A percentile compares a stretch with the other conserved stretches of the same genome.
Conservation (phyloP, 1,140 invertebrate genomes). For the Meteorus sp. region DNA sequence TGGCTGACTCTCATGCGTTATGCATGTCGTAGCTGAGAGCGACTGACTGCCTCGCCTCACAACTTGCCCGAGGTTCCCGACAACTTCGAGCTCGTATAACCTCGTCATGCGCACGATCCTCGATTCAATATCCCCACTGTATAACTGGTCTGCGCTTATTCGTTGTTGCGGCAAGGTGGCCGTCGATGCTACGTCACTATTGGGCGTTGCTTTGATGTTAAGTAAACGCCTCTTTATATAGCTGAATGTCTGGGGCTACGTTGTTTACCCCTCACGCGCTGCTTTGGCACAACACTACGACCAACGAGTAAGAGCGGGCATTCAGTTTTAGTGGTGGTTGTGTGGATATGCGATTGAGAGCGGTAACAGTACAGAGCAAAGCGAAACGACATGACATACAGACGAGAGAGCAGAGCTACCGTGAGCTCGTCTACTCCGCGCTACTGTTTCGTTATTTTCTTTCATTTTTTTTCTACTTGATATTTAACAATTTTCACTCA, state of each 20-base stretch:
- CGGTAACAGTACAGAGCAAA: too few relatives aligned
- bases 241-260: too few relatives aligned
- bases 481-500: too few relatives aligned
- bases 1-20: constrained; percentile 62
- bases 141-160: constrained; percentile 33
- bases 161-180: constrained; percentile 52
- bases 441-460: too few relatives aligned
- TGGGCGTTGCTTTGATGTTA: constrained; percentile 47
- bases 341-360: too few relatives aligned
- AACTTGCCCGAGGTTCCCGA: constrained; percentile 54
- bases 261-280: constrained; percentile 26
- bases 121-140: constrained; percentile 40
- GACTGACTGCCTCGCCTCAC: constrained; percentile 60
- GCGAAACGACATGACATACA: too few relatives aligned
- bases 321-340: too few relatives aligned
- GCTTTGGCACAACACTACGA: constrained; percentile 29
- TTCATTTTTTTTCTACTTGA: too few relatives aligned
- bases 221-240: too few relatives aligned
- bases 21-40: constrained; percentile 63
- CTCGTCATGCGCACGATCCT: constrained; percentile 51
- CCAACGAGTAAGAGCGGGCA: too few relatives aligned
- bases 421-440: too few relatives aligned
- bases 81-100: constrained; percentile 31
- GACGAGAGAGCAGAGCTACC: too few relatives aligned
- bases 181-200: constrained; percentile 53